Base-by-base conservation (phyloP, 37 sponge, comb jelly and placozoan species). In the Haliclona indistincta region DNA sequence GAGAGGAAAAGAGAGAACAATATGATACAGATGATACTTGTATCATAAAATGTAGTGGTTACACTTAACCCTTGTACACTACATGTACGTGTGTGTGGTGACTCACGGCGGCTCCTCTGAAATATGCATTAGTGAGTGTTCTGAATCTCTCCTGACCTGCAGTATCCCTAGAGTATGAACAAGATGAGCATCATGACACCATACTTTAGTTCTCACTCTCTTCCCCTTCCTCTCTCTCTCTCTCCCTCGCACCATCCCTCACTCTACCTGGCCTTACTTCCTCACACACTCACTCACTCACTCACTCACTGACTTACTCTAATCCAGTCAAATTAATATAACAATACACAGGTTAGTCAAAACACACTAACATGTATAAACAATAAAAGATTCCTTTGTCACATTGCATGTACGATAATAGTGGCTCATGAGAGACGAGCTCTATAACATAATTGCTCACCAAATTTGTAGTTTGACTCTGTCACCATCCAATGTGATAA, bases 381-480 rank as follows among this genome's bases (percentile, higher is more conserved):
- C n/a, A n/a, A n/a, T n/a, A n/a, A n/a, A n/a, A n/a, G n/a, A n/a
- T n/a, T n/a, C n/a, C n/a, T n/a, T n/a, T n/a, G n/a, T n/a, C n/a
- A n/a, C n/a, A n/a, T n/a, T n/a, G n/a, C n/a, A n/a, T n/a, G n/a
- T n/a, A n/a, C n/a, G n/a, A 47, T 47, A 17, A 47, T 47, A 47
- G 15, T 47, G 10, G 10, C 51, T 47, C 51, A 15, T 47, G 10
- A 15, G 10, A 47, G 15, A 47, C 15, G 51, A 17, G 51, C 10
- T 17, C 51, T 17, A n/a, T n/a, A 15, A 47, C 51, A 17, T 47
- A 10, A 15, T 47, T 47, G 51, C 85, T 41, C 41, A 91, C 91
- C 91, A 91, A 47, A 91, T 81, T 43, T 85, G 86, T 3, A 91
- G 74, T 22, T 82, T 84, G 0, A 91, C 56, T 20, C 63, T 81